Base-by-base conservation (phyloP, 2,113 vertebrate species). In the Alligator mississippiensis region DNA sequence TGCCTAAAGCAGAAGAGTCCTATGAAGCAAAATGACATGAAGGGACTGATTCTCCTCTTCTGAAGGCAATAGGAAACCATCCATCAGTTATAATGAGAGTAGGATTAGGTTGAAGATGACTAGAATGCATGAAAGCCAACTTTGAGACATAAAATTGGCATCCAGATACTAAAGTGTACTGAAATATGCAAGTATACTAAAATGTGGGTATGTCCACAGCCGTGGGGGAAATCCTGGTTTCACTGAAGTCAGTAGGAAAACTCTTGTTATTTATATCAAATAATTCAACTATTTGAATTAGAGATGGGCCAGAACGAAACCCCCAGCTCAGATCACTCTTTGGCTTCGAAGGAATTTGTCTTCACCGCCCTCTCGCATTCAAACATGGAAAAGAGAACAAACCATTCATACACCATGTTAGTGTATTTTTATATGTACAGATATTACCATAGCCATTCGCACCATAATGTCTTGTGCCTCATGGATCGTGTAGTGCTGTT, bases 151-250 rank as follows among this genome's bases (percentile, higher is more conserved):
- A 92, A 24, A 34, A 24, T 1, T 54, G 24, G 85, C 83, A 90
- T 89, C 62, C 1, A 86, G 27, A 28, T 96, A 58, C 90, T 47
- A 47, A 47, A 47, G 47, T 47, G 47, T 47, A 47, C 47, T 47
- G 47, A 47, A 76, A 63, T 77, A 66, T 85, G 58, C 84, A 92
- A 89, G 87, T 90, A 92, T 55, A 86, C 55, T 30, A 66, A 54
- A 22, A 17, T 55, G 82, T 16, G 77, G 30, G 28, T 79, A 4
- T 75, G 77, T 89, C 83, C 93, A 88, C 91, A 94, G 82, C 84
- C 61, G 79, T n/a, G 77, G 81, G 47, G 83, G 55, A 94, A 96
- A 95, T 62, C 85, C 78, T 97, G 93, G 92, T 94, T 81, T 87
- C 66, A 55, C n/a, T 92, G 89, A 93, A 94, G 91, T 89, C 47